Evolutionary conservation across 2,113 vertebrate genomes (phyloP), one percentile per base, ranked within the genome.

Genomic region (Dermatemys mawii): DNA sequence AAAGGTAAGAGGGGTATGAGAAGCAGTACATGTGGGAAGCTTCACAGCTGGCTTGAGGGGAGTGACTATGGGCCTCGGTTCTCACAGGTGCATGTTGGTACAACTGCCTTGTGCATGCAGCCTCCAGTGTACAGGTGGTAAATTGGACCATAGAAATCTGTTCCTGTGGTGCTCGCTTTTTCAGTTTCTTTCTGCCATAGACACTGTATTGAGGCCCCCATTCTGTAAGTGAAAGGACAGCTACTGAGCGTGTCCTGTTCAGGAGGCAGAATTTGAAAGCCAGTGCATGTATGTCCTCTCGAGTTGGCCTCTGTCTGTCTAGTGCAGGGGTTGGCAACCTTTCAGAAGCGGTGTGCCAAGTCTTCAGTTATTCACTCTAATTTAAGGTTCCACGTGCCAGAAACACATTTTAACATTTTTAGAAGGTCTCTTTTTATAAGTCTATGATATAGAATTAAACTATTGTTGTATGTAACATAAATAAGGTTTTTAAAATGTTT

Each of bases 61-160:
- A 3, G 60, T 35, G 29, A 35, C 57, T 60, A 35, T 3, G 27
- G 27, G 29, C 57, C 57, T 16, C 19, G 4, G 19, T 70, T 70
- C n/a, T 70, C 35, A 70, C 32, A n/a, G 1, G 13, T 35, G 83
- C 1, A 2, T 2, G 14, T 5, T 48, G 14, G 2, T 17, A 5
- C n/a, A 11, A 70, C 35, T 38, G n/a, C 19, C n/a, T 70, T 70
- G 63, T 70, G 19, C n/a, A 70, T 0, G n/a, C n/a, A 35, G 54
- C 76, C 24, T 11, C 9, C 17, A 0, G 38, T 22, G 41, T 14
- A 24, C 48, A 8, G 1, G 49, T 29, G 0, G n/a, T 14, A 1
- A 55, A 3, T 4, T 3, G 38, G 2, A 14, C 5, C 1, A 1
- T 0, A 11, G 85, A n/a, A 41, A 76, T n/a, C 21, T 1, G 38